A percentile compares a stretch with the other conserved stretches of the same genome.
These are phyloP conservation scores for Drosophila elegans DNA, from an alignment of 1,140 invertebrate species.

Conservation along the genomic window DNA sequence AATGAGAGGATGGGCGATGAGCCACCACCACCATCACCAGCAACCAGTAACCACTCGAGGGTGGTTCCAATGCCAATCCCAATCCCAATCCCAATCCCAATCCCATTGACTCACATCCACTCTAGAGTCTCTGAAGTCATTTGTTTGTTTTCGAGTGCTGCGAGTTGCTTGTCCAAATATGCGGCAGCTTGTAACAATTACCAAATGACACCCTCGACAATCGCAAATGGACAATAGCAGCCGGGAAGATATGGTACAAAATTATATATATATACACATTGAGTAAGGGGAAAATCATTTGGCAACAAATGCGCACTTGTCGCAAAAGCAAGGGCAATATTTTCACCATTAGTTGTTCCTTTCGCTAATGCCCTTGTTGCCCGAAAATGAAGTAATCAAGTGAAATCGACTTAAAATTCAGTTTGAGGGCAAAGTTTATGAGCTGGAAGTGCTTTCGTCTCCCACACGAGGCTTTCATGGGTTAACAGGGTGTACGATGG, in stretches of 20 bases:
- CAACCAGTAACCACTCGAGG: conserved; percentile 27
- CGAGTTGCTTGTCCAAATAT: conserved; percentile 70
- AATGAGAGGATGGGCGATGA: conserved; percentile 10
- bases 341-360: conserved; percentile 68
- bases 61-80: conserved; percentile 43
- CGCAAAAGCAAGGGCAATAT: conserved; percentile 79
- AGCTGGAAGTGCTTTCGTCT: conserved; percentile 50
- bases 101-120: conserved; percentile 8
- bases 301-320: conserved; percentile 70
- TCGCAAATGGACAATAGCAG: conserved; percentile 32
- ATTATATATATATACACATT: neutral
- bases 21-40: conserved; percentile 32
- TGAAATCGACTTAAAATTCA: conserved; percentile 60
- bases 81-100: conserved; percentile 1
- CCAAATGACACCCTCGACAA: conserved; percentile 82
- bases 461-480: conserved; percentile 14
- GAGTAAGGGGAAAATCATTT: neutral
- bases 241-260: conserved; percentile 8
- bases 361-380: conserved; percentile 16
- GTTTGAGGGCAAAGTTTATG: conserved; percentile 64
- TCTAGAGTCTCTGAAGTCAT: conserved; percentile 41
- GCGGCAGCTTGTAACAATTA: conserved; percentile 83
- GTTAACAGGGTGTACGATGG: neutral
- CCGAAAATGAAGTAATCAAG: conserved; percentile 56
- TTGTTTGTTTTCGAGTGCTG: conserved; percentile 75